phyloP scores from a whole-genome alignment of 2,113 vertebrate genomes.

The Syngnathus scovelli region DNA sequence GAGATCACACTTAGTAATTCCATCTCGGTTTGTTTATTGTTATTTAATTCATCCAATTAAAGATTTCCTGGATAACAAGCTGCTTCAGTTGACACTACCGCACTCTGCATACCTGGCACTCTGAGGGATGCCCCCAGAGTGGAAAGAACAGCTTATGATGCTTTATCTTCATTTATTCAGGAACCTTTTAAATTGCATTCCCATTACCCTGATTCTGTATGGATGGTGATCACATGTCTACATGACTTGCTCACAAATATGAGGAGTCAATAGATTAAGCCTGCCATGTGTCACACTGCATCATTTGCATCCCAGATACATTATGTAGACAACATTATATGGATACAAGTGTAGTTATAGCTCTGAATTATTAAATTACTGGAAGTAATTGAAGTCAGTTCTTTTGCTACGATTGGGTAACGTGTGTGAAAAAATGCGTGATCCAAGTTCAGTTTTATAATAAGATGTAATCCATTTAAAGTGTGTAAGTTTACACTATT shows the following conservation, averaged over 20 bases:
- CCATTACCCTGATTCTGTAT: background rate
- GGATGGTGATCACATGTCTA: background rate
- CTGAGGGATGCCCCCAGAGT: slow-evolving; percentile 11
- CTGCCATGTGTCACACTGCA: background rate
- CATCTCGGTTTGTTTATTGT: slow-evolving; percentile 44
- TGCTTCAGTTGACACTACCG: slow-evolving; percentile 18
- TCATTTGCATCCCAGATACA: background rate
- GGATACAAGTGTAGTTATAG: background rate
- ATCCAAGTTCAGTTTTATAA: background rate
- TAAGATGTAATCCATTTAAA: background rate
- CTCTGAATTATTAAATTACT: background rate
- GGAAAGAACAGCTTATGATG: background rate
- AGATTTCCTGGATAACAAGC: slow-evolving; percentile 26
- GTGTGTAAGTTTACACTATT: background rate
- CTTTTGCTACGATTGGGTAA: background rate
- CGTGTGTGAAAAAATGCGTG: background rate
- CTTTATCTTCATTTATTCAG: background rate
- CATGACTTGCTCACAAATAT: background rate
- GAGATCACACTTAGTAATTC: slow-evolving; percentile 44
- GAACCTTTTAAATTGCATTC: slow-evolving; percentile 1
- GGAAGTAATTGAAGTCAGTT: background rate
- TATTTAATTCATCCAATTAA: slow-evolving; percentile 27
- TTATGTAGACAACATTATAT: background rate
- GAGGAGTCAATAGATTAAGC: background rate
- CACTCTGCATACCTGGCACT: slow-evolving; percentile 20